These are phyloP conservation scores for Phrixothrix hirtus DNA, from an alignment of 2,888 invertebrate genomes.

Conservation along the genomic window DNA sequence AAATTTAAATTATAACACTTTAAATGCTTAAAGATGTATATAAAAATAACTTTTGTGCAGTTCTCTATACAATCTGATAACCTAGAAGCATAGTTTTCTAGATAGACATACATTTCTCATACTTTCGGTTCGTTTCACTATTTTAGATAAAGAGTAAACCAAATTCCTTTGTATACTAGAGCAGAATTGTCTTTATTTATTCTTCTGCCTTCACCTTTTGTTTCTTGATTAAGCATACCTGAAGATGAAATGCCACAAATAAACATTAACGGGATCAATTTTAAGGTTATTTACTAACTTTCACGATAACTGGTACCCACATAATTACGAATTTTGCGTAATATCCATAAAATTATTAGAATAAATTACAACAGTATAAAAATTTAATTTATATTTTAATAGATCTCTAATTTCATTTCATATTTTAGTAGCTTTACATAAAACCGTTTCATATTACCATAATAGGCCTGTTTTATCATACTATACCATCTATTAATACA, in stretches of 20 bases:
- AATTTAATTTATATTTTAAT: not conserved
- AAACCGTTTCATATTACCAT: not conserved
- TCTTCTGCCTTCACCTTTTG: too few species aligned
- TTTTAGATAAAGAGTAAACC: too few species aligned
- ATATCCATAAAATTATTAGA: not conserved
- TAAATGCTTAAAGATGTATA: not conserved
- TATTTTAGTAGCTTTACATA: not conserved
- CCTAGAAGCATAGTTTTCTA: slow-evolving; percentile 38
- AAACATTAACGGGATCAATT: too few species aligned
- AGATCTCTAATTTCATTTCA: not conserved
- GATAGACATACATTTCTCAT: too few species aligned
- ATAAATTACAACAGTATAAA: not conserved
- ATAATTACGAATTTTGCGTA: too few species aligned
- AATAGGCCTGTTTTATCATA: not conserved
- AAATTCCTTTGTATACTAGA: too few species aligned
- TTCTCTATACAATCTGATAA: slow-evolving; percentile 39
- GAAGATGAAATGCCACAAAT: too few species aligned
- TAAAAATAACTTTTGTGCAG: not conserved
- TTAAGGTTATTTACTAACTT: too few species aligned
- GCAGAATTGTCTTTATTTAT: too few species aligned
- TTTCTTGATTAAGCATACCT: too few species aligned
- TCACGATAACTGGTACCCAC: too few species aligned
- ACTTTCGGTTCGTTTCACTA: too few species aligned
- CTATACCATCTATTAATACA: not conserved
- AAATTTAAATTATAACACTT: not conserved